These are phyloP conservation scores for Lacanobia wlatinum DNA, from an alignment of 2,888 invertebrate species.

Conservation along the genomic window DNA sequence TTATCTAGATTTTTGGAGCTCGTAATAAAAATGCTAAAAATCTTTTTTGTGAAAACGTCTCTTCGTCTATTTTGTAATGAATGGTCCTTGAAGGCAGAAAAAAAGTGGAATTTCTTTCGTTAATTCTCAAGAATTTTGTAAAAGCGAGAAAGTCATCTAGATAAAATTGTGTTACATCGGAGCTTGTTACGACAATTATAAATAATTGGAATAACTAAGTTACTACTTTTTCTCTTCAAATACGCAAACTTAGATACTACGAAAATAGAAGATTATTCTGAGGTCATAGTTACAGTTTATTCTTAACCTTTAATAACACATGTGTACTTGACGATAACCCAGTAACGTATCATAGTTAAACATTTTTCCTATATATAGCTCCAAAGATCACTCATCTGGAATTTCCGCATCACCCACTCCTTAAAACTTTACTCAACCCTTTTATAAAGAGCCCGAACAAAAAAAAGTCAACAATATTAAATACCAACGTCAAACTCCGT, in stretches of 20 bases:
- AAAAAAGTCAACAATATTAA: slow-evolving; percentile 62
- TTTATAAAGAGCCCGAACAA: slow-evolving; percentile 45
- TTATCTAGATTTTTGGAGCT: slow-evolving; percentile 52
- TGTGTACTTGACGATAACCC: slow-evolving; percentile 7
- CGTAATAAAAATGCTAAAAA: slow-evolving; percentile 25
- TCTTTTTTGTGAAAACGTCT: slow-evolving; percentile 1
- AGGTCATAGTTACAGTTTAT: neutral
- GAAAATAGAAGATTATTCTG: neutral
- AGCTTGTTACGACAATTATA: slow-evolving; percentile 13
- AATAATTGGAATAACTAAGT: neutral
- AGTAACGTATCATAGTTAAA: slow-evolving; percentile 13
- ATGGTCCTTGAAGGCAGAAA: slow-evolving; percentile 7
- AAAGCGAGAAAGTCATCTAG: neutral
- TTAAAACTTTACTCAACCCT: slow-evolving; percentile 54
- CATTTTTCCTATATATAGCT: slow-evolving; percentile 20
- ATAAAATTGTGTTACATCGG: slow-evolving; percentile 3
- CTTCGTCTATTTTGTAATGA: slow-evolving; percentile 27
- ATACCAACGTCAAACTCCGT: slow-evolving; percentile 60
- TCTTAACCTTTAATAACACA: neutral
- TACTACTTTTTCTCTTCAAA: neutral
- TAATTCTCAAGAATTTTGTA: slow-evolving; percentile 2
- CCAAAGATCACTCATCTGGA: slow-evolving; percentile 42
- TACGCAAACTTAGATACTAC: neutral
- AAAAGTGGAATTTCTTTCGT: slow-evolving; percentile 1
- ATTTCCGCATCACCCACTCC: slow-evolving; percentile 53